phyloP scores from a whole-genome alignment of 2,113 vertebrate species.

The Opisthocomus hoazin region DNA sequence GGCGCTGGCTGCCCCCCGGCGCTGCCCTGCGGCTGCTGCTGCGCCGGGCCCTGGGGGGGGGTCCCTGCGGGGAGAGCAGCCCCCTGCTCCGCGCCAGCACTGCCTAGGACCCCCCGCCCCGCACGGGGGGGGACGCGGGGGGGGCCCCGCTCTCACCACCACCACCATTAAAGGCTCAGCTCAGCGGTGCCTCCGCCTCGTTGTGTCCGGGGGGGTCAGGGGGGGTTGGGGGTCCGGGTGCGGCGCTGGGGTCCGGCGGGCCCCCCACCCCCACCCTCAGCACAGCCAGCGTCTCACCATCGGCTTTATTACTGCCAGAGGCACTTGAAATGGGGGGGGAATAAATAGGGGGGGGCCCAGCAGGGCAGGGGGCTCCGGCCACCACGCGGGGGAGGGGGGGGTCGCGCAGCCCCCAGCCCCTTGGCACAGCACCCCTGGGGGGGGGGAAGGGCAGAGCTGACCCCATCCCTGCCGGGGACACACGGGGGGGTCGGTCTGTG shows the following conservation, averaged over 20 bases:
- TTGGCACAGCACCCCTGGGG: neutral
- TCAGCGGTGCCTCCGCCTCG: neutral
- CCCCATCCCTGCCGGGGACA: neutral
- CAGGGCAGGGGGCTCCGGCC: neutral
- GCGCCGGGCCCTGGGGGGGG: constrained; percentile 74
- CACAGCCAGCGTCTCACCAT: neutral
- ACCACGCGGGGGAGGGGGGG: no score
- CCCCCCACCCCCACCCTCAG: neutral
- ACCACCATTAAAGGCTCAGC: neutral
- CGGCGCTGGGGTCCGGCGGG: no score
- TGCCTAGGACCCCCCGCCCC: constrained; percentile 69
- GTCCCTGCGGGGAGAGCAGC: constrained; percentile 77
- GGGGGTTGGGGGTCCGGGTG: no score
- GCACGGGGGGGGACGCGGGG: neutral
- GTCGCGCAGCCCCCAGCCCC: neutral
- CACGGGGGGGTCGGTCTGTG: neutral
- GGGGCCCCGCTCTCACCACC: neutral
- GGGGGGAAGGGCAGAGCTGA: no score
- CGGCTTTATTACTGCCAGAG: constrained; percentile 59
- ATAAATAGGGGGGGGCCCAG: constrained; percentile 1
- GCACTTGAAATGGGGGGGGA: constrained; percentile 49
- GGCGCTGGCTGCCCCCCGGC: constrained; percentile 51
- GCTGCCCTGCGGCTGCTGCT: constrained; percentile 76
- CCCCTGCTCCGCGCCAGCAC: constrained; percentile 83
- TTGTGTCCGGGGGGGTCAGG: neutral